These are phyloP conservation scores for Australoheros facetus DNA, from an alignment of 2,797 vertebrate genomes.

Conservation along the genomic window DNA sequence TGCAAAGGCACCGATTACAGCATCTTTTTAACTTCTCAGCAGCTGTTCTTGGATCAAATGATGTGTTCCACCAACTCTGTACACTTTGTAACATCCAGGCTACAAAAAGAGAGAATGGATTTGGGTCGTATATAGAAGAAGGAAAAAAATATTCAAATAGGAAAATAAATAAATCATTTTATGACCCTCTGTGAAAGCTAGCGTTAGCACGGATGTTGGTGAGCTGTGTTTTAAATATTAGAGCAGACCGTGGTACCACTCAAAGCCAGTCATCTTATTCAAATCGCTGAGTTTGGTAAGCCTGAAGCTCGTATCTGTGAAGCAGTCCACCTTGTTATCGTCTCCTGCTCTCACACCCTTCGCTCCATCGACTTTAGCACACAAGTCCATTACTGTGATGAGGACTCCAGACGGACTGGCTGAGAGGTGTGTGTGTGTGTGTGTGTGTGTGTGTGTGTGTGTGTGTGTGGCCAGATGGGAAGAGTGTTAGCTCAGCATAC, in stretches of 20 bases:
- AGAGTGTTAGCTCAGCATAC: constrained; percentile 1
- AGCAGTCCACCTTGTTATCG: constrained; percentile 1
- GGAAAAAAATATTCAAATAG: background rate
- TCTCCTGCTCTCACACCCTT: constrained; percentile 7
- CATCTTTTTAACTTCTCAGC: no score
- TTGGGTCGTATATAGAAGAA: background rate
- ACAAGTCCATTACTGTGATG: constrained; percentile 52
- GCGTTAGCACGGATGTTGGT: background rate
- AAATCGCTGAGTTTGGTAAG: background rate
- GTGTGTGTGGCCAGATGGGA: background rate
- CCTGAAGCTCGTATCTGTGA: background rate
- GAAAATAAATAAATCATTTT: no score
- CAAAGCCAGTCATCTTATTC: background rate
- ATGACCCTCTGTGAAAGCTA: background rate
- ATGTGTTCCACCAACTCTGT: background rate
- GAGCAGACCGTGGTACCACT: no score
- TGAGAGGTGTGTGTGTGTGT: constrained; percentile 1
- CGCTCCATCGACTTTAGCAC: constrained; percentile 14
- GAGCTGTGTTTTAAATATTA: no score
- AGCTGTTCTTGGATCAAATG: background rate
- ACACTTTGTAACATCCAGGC: background rate
- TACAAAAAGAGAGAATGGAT: background rate
- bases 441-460: background rate
- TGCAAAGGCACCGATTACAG: no score
- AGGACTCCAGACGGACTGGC: constrained; percentile 25